Conservation (phyloP, 2,113 vertebrate species). For the Triplophysa siluroides region DNA sequence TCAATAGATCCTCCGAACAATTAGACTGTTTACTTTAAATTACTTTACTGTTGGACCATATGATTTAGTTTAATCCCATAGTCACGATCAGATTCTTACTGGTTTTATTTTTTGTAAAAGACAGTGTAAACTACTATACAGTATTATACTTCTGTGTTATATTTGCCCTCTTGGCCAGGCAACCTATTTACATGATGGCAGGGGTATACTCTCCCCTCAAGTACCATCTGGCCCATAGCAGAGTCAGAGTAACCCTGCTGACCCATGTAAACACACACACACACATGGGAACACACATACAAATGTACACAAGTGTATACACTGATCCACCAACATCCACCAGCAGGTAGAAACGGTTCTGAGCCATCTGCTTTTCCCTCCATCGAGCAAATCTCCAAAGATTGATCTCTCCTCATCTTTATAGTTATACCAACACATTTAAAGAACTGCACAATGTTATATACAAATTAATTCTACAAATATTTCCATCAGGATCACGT, state of each 20-base stretch:
- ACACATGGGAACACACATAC: conserved; percentile 24
- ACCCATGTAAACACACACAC: conserved; percentile 27
- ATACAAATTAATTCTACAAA: background rate
- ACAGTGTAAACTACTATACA: background rate
- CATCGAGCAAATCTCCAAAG: conserved; percentile 28
- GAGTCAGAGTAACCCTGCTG: conserved; percentile 36
- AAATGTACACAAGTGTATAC: conserved; percentile 23
- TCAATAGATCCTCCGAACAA: too few species aligned
- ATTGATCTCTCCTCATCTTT: background rate
- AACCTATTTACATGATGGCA: conserved; percentile 26
- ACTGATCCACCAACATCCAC: conserved; percentile 12
- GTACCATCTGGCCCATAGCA: conserved; percentile 48
- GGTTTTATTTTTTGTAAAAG: background rate
- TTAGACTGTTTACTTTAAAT: too few species aligned
- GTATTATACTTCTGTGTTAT: background rate
- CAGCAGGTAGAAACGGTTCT: conserved; percentile 10
- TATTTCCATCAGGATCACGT: background rate
- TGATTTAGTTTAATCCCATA: background rate
- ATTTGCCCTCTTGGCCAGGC: conserved; percentile 17
- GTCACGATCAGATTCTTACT: background rate
- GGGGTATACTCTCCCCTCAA: conserved; percentile 37
- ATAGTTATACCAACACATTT: conserved; percentile 1
- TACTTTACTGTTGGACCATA: too few species aligned
- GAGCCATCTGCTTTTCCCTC: conserved; percentile 44
- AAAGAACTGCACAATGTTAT: background rate